Base-by-base conservation (phyloP, 2,888 invertebrate species). In the Scaptomyza reducta region DNA sequence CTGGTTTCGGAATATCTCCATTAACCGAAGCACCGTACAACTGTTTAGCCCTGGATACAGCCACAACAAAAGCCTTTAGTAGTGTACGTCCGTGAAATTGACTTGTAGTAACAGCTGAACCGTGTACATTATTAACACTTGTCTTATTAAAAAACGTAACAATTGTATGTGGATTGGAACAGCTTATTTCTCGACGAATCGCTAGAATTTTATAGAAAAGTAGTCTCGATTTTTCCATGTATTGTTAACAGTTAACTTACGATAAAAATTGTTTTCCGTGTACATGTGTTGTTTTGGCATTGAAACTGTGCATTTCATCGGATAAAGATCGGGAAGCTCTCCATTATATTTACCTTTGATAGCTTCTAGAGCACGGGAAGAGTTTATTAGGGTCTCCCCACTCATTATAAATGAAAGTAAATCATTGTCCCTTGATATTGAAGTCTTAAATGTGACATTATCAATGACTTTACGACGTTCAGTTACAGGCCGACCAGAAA, bases 41-140 rank as follows among this genome's bases (percentile, higher is more conserved):
- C 78, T 94, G 94, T 81, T 94, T 95, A 0, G 97, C 98, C 87
- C 95, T 95, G 29, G 95, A 92, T 4, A 95, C 94, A n/a, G 96
- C 96, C 27, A 94, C 94, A 27, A 94, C 94, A 91, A 96, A 97
- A 40, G 95, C 94, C 90, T 96, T 96, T 31, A 96, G 91, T 65
- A 97, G 89, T 2, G 95, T 94, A 49, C 96, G 92, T 14, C 95
- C 95, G 1, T 94, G 90, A 58, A 95, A 94, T 91, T 97, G 97
- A 6, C 92, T 89, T 35, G 94, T 92, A 3, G 94, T 94, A 0
- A 96, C 95, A 14, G 94, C 93, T 6, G 94, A 93, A 83, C 95
- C 95, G 86, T 94, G 95, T 33, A 95, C 75, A 90, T 96, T 96
- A 79, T 91, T 92, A 0, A 96, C 95, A 89, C 93, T 92, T 25